Evolutionary conservation across 2,888 invertebrate species (phyloP), one percentile per base, ranked within the genome.

Genomic region (Thera britannica): DNA sequence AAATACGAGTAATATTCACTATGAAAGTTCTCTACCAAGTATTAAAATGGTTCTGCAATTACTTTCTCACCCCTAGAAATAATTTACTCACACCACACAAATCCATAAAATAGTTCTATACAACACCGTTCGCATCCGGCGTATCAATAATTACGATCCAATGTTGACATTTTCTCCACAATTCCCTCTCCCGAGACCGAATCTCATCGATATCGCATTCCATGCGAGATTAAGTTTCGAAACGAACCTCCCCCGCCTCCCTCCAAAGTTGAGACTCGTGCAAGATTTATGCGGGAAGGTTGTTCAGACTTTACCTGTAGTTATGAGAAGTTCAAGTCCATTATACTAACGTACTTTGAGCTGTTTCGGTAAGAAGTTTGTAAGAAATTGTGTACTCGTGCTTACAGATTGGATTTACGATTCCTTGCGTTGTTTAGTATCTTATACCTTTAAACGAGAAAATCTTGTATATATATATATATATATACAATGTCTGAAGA

Each of bases 141-240:
- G 82, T 76, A 77, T 81, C 63, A 70, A 71, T 71, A 72, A 73
- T 84, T 81, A 83, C 85, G 84, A 83, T 84, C 82, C 84, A 85
- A 86, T 87, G 85, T 89, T 88, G 87, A 86, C 88, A 88, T 87
- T 88, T 86, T 83, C 84, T 83, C 84, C 85, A 77, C 82, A 79
- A 78, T 75, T 78, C 77, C 64, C 77, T 64, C 71, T 65, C 68
- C 71, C 74, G 75, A 77, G 75, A 73, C 61, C 76, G 71, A 81
- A 80, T 81, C 80, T 77, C 87, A 90, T 91, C 90, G 89, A 88
- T 90, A 87, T 83, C 79, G 79, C 85, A 77, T 87, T 86, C 87
- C 83, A 83, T 78, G 83, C 82, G 75, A 90, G 88, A 91, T 92
- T 90, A 89, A 79, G 81, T 81, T 77, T 77, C 80, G 85, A 80